Percentiles rank a stretch among this genome's conserved stretches.
Evolutionary conservation across 1,140 invertebrate genomes (phyloP).

Genomic region (Pseudoatta argentina): DNA sequence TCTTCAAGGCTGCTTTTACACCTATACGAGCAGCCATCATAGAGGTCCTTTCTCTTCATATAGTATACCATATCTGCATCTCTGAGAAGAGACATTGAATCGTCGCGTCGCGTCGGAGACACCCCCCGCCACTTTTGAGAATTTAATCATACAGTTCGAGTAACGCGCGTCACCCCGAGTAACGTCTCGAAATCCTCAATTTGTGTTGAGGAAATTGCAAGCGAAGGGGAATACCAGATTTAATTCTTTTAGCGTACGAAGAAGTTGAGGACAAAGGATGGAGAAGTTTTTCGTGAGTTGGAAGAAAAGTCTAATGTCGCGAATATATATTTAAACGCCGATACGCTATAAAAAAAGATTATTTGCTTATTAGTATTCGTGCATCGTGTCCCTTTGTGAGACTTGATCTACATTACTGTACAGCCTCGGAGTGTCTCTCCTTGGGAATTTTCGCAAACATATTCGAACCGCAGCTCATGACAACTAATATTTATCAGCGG

Average conservation of each 20-base stretch:
- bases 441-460: slow-evolving; percentile 22
- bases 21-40: slow-evolving; percentile 54
- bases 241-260: neutral
- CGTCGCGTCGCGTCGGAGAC: slow-evolving; percentile 33
- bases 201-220: slow-evolving; percentile 21
- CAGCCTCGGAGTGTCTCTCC: neutral
- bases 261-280: neutral
- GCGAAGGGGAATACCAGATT: slow-evolving; percentile 19
- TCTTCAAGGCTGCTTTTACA: slow-evolving; percentile 72
- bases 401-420: neutral
- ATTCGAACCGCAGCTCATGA: slow-evolving; percentile 35
- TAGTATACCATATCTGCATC: slow-evolving; percentile 46
- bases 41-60: slow-evolving; percentile 52
- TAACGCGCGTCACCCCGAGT: slow-evolving; percentile 62
- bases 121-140: slow-evolving; percentile 69
- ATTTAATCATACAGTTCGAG: slow-evolving; percentile 78
- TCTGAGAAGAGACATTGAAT: slow-evolving; percentile 65
- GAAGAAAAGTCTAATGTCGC: slow-evolving; percentile 24
- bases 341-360: neutral
- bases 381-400: neutral
- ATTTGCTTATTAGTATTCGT: slow-evolving; percentile 1
- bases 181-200: slow-evolving; percentile 36
- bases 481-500: slow-evolving; percentile 56
- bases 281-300: neutral
- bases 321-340: slow-evolving; percentile 8